Conservation (phyloP, 2,888 invertebrate species). For the Eledone cirrhosa region DNA sequence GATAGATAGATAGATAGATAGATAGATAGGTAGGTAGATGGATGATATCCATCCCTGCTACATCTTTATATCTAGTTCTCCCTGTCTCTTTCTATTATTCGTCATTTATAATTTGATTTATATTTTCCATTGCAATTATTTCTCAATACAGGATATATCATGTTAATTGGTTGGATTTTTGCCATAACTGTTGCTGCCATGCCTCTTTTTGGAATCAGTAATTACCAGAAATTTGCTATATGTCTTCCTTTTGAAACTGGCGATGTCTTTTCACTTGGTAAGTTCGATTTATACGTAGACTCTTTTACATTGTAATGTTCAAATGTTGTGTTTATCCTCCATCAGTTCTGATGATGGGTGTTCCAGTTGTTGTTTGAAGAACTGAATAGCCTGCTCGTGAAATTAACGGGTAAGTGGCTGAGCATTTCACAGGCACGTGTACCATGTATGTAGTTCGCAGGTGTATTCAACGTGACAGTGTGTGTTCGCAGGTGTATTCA, state of each 20-base stretch:
- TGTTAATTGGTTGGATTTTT: slow-evolving; percentile 92
- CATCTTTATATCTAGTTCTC: neutral
- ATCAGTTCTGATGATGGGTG: too few relatives aligned
- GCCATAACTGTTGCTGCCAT: slow-evolving; percentile 86
- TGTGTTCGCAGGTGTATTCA: too few relatives aligned
- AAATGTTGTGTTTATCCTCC: too few relatives aligned
- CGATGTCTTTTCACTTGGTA: slow-evolving; percentile 77
- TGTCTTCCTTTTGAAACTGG: slow-evolving; percentile 94
- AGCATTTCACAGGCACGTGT: too few relatives aligned
- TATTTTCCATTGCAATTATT: neutral
- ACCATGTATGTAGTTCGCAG: too few relatives aligned
- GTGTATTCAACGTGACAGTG: too few relatives aligned
- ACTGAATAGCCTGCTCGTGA: too few relatives aligned
- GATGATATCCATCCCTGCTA: too few relatives aligned
- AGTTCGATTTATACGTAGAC: neutral
- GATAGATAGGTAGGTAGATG: neutral
- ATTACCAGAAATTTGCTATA: slow-evolving; percentile 95
- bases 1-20: neutral
- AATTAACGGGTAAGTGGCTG: too few relatives aligned
- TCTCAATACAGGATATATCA: slow-evolving; percentile 76
- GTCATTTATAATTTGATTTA: neutral
- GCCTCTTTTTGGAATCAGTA: slow-evolving; percentile 90
- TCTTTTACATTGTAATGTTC: too few relatives aligned
- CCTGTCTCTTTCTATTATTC: neutral
- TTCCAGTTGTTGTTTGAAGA: too few relatives aligned